Base-by-base conservation (phyloP, 2,797 vertebrate species). In the Hirundo rustica region DNA sequence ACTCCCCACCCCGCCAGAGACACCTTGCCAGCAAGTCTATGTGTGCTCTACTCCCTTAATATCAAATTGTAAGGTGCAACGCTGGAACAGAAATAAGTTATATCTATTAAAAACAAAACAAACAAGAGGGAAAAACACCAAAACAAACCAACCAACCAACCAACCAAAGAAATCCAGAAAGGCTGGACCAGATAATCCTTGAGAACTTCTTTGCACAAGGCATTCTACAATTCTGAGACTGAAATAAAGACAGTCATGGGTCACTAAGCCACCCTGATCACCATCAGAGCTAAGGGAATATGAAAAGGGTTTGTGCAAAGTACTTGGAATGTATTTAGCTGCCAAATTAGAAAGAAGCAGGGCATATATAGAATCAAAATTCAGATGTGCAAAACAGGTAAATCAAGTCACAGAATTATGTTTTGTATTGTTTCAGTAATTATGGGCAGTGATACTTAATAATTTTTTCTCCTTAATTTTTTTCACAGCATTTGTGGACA, bases 391-490 rank as follows among this genome's bases (percentile, higher is more conserved):
- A 51, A 85, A 60, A 1, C 2, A 54, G 3, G 6, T 16, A 70
- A 79, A 64, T 27, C 5, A 76, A 71, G 19, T 27, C 16, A 42
- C 16, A 67, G 25, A 70, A 34, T 26, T 48, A 62, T 1, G 0
- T 25, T 84, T 68, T 68, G 14, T 8, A 42, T 50, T 61, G 9
- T 48, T 83, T 81, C 47, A 51, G 36, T 71, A 84, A 71, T 32
- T 20, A 73, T 0, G 1, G 11, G 5, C 27, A 32, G 4, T 25
- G 1, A 1, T 4, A 47, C 19, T 64, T 64, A 42, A 9, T 79
- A n/a, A 21, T 71, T 54, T 58, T 57, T 81, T 53, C n/a, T 8
- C 14, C 23, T 40, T 70, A 34, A 13, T 34, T 77, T 88, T 88
- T 92, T 79, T n/a, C n/a, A 57, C 5, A 48, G 2, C 5, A 51